Conservation (phyloP, 1,140 invertebrate species). For the Hydropsyche tenuis region DNA sequence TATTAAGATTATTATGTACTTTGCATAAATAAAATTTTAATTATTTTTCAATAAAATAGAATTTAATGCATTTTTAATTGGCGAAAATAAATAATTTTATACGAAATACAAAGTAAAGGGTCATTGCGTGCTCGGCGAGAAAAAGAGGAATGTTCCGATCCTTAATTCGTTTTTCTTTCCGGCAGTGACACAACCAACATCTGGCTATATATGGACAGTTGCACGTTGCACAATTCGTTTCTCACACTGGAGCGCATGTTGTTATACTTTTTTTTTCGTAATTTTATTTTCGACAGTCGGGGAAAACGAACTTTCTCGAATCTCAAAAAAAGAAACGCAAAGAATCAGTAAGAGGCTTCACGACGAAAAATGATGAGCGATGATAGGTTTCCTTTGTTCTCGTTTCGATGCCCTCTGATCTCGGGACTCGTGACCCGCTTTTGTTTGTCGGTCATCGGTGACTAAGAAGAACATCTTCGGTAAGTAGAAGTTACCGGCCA, state of each 20-base stretch:
- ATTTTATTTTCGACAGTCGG: background rate
- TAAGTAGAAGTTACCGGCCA: too few relatives aligned
- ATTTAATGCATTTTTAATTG: too few relatives aligned
- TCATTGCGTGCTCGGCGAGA: background rate
- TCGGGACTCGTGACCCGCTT: conserved; percentile 5
- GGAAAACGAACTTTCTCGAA: background rate
- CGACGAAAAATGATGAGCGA: too few relatives aligned
- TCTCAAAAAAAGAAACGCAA: background rate
- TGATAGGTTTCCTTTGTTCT: conserved; percentile 1
- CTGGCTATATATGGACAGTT: conserved; percentile 3
- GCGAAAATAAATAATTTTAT: too few relatives aligned
- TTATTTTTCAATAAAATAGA: too few relatives aligned
- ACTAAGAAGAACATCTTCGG: background rate
- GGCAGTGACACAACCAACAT: conserved; percentile 11
- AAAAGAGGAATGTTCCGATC: conserved; percentile 8
- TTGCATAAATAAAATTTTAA: too few relatives aligned
- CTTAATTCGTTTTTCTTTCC: background rate
- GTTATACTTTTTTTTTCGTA: background rate
- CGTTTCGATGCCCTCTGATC: conserved; percentile 11
- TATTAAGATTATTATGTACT: too few relatives aligned
- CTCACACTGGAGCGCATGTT: background rate
- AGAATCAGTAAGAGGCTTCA: too few relatives aligned
- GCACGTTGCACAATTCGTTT: conserved; percentile 17
- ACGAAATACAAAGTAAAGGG: too few relatives aligned
- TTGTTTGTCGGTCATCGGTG: conserved; percentile 7